Evolutionary conservation across 2,888 invertebrate species (phyloP).

Genomic region (Sphinx pinastri): DNA sequence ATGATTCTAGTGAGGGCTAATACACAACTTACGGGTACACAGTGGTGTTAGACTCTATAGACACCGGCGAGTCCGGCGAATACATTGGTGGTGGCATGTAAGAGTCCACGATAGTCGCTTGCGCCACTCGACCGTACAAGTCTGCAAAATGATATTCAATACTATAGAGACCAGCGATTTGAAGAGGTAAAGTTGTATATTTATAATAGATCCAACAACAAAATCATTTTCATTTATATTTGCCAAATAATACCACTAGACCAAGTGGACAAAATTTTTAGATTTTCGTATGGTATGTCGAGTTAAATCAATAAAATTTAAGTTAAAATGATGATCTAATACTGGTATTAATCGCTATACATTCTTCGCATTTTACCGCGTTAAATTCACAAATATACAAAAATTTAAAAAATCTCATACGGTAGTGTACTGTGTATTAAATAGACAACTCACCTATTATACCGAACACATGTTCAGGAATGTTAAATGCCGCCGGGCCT

Average conservation of each 20-base stretch:
- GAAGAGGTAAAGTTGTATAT: too few relatives aligned
- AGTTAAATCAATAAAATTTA: too few relatives aligned
- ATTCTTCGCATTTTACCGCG: too few relatives aligned
- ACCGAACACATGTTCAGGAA: conserved; percentile 95
- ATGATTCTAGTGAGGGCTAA: neutral
- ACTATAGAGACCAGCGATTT: neutral
- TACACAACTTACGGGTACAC: conserved; percentile 69
- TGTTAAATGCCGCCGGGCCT: conserved; percentile 93
- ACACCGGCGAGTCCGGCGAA: conserved; percentile 86
- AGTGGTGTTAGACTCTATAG: conserved; percentile 88
- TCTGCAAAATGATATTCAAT: conserved; percentile 76
- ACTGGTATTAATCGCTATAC: too few relatives aligned
- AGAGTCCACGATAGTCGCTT: conserved; percentile 93
- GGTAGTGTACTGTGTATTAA: neutral
- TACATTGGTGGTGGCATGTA: conserved; percentile 83
- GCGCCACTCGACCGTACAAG: conserved; percentile 97
- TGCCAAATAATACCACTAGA: too few relatives aligned
- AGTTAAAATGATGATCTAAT: too few relatives aligned
- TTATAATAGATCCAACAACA: too few relatives aligned
- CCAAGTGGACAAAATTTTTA: too few relatives aligned
- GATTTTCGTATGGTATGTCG: too few relatives aligned
- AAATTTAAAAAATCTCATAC: too few relatives aligned
- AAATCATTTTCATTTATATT: too few relatives aligned
- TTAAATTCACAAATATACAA: too few relatives aligned
- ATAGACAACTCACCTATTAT: conserved; percentile 85